These are phyloP conservation scores for Cepphus grylle DNA, from an alignment of 2,113 vertebrate genomes.

Conservation along the genomic window DNA sequence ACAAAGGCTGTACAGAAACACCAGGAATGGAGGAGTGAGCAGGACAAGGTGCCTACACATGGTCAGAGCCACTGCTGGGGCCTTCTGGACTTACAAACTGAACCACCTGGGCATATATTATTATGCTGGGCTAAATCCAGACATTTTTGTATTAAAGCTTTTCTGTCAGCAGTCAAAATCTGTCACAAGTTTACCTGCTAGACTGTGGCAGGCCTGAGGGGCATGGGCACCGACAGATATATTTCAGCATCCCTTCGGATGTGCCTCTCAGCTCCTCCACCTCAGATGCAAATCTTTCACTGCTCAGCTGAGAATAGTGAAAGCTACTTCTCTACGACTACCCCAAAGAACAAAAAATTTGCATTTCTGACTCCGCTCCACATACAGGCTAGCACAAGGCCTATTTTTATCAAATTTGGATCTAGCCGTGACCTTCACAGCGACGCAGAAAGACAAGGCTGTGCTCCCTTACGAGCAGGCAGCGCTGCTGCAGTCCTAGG, in stretches of 20 bases:
- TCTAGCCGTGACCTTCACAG: background rate
- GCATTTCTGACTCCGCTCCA: background rate
- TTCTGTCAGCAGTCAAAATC: background rate
- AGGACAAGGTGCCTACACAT: background rate
- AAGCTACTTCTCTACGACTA: background rate
- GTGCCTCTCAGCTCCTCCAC: background rate
- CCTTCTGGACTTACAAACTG: background rate
- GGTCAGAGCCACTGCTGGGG: background rate
- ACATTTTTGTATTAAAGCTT: background rate
- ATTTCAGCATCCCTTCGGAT: background rate
- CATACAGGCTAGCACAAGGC: background rate
- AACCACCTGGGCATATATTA: fast-evolving
- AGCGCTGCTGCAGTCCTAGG: fast-evolving
- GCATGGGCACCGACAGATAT: fast-evolving
- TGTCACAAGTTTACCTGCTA: background rate
- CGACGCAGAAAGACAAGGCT: fast-evolving
- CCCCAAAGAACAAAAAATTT: background rate
- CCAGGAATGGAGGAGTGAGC: background rate
- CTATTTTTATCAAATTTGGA: background rate
- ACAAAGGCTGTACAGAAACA: background rate
- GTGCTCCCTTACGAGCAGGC: background rate
- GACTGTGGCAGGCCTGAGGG: background rate
- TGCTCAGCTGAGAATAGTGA: background rate
- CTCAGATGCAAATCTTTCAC: background rate
- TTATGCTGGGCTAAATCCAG: background rate